Evolutionary conservation across 2,888 invertebrate species (phyloP).

Genomic region (Himalopsyche tibetana): DNA sequence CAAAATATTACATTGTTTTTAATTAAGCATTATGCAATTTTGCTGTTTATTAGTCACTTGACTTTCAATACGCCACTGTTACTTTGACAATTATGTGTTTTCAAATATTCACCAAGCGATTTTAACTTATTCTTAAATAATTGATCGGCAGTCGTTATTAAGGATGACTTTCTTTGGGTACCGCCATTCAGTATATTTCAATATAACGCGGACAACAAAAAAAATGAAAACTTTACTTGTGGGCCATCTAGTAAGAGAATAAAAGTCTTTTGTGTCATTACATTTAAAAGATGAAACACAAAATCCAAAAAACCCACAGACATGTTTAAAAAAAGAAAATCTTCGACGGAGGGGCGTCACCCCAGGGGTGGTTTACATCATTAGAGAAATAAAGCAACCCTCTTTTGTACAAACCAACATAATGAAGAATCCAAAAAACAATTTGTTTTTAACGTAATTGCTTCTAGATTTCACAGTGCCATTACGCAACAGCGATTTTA

Average conservation of each 20-base stretch:
- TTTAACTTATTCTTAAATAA: background rate
- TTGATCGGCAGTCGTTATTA: slow-evolving; percentile 10
- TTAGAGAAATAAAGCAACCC: slow-evolving; percentile 43
- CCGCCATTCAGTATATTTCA: background rate
- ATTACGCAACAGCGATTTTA: slow-evolving; percentile 36
- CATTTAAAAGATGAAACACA: slow-evolving; percentile 36
- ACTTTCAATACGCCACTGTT: no score
- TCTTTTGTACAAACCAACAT: slow-evolving; percentile 27
- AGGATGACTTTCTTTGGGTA: background rate
- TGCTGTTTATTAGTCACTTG: no score
- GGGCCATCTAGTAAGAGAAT: slow-evolving; percentile 10
- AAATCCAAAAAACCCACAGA: slow-evolving; percentile 31
- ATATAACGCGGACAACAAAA: background rate
- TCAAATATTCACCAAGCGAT: background rate
- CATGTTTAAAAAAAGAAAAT: slow-evolving; percentile 4
- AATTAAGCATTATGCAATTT: no score
- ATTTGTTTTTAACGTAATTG: slow-evolving; percentile 34
- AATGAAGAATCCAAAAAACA: slow-evolving; percentile 33
- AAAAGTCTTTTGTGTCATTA: slow-evolving; percentile 33
- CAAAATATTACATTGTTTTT: no score
- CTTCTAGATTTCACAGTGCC: slow-evolving; percentile 35
- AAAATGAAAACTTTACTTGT: background rate
- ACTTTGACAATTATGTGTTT: background rate
- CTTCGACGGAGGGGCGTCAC: slow-evolving; percentile 19
- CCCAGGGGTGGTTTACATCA: slow-evolving; percentile 27